A percentile compares a stretch with the other conserved stretches of the same genome.
Conservation (phyloP, 2,797 vertebrate genomes). For the Smutsia gigantea region DNA sequence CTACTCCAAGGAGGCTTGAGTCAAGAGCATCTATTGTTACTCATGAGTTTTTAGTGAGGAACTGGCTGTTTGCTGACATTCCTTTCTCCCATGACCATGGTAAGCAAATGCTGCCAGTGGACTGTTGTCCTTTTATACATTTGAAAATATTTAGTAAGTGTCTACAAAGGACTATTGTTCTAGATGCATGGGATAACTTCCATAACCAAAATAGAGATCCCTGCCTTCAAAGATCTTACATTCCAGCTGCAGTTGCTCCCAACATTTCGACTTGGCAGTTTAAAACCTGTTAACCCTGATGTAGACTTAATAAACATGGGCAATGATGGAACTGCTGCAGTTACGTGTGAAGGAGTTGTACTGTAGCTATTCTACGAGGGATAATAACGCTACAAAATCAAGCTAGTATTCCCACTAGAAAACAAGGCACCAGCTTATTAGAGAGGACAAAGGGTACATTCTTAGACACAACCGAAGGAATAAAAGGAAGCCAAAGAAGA, state of each 20-base stretch:
- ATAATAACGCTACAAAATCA: slow-evolving; percentile 45
- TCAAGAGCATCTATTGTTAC: not conserved
- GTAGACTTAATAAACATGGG: not conserved
- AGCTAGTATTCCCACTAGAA: slow-evolving; percentile 25
- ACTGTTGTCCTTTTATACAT: not conserved
- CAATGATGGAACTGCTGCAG: not conserved
- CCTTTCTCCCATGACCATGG: not conserved
- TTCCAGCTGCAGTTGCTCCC: not conserved
- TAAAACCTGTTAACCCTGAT: not conserved
- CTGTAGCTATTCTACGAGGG: not conserved
- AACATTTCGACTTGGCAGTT: not conserved
- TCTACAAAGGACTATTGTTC: not conserved
- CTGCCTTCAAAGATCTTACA: not conserved
- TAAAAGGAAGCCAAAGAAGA: slow-evolving; percentile 59
- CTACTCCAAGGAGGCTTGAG: not conserved
- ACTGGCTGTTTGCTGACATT: not conserved
- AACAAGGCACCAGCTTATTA: slow-evolving; percentile 55
- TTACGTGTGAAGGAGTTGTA: not conserved
- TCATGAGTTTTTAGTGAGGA: not conserved
- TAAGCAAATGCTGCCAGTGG: not conserved
- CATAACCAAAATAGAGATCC: slow-evolving; percentile 33
- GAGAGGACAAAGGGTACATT: slow-evolving; percentile 45
- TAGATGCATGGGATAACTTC: not conserved
- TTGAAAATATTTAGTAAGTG: not conserved
- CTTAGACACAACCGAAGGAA: slow-evolving; percentile 56